Percentiles rank a stretch among this genome's conserved stretches.
phyloP scores from a whole-genome alignment of 1,140 invertebrate genomes.

The Zaprionus davidi region DNA sequence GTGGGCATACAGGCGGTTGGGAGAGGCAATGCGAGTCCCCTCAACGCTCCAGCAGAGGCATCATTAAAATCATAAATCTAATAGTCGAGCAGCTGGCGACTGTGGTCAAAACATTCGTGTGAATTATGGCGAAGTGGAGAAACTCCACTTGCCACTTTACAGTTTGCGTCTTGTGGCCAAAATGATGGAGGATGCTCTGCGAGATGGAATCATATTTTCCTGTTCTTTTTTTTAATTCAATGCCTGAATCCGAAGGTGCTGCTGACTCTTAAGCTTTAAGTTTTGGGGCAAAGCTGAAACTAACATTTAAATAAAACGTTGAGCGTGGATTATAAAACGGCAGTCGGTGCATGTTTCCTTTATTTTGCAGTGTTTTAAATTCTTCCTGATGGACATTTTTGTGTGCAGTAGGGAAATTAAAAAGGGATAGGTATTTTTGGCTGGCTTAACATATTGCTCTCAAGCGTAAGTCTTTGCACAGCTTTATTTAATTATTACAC shows the following conservation, averaged over 20 bases:
- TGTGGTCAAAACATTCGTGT: slow-evolving; percentile 41
- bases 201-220: background rate
- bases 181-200: background rate
- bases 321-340: background rate
- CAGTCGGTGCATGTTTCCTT: background rate
- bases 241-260: background rate
- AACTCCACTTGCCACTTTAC: background rate
- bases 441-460: too few species aligned
- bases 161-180: background rate
- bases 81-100: slow-evolving; percentile 61
- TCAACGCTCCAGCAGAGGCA: slow-evolving; percentile 23
- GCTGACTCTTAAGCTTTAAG: background rate
- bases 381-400: too few species aligned
- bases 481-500: too few species aligned
- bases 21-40: slow-evolving; percentile 24
- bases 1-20: background rate
- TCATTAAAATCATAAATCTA: slow-evolving; percentile 80
- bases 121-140: slow-evolving; percentile 42
- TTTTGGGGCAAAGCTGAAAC: background rate
- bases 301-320: background rate
- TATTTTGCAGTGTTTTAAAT: background rate
- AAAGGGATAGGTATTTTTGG: too few species aligned
- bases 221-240: background rate
- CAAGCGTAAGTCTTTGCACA: too few species aligned
- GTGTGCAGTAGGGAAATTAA: too few species aligned